Conservation (phyloP, 2,888 invertebrate genomes). For the Eubasilissa splendida region DNA sequence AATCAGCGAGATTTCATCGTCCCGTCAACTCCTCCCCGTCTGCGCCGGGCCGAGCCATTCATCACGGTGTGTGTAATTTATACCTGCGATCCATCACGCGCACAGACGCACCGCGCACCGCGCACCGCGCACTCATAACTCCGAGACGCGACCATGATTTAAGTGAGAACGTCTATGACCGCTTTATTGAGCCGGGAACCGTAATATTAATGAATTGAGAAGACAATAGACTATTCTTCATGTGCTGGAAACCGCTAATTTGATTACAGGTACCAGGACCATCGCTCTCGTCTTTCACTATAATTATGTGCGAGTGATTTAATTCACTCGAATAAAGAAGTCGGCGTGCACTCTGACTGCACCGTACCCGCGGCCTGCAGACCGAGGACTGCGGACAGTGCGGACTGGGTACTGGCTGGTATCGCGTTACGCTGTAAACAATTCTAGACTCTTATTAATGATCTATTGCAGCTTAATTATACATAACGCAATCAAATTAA, state of each 20-base stretch:
- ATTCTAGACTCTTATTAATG: conserved; percentile 22
- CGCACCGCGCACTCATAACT: conserved; percentile 45
- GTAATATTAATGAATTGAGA: conserved; percentile 41
- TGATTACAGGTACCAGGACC: conserved; percentile 21
- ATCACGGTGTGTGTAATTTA: conserved; percentile 57
- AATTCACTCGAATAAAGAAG: conserved; percentile 10
- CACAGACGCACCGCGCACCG: conserved; percentile 41
- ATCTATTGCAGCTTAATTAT: conserved; percentile 36
- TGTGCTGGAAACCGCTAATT: conserved; percentile 38
- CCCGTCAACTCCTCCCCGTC: conserved; percentile 15
- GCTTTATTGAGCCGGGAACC: conserved; percentile 45
- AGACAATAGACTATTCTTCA: conserved; percentile 47
- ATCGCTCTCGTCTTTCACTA: conserved; percentile 13
- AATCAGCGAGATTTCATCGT: conserved; percentile 43
- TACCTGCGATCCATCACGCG: conserved; percentile 55
- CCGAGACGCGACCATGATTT: conserved; percentile 47
- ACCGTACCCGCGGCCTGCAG: not conserved
- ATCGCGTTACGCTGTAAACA: conserved; percentile 24
- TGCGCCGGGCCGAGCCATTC: conserved; percentile 41
- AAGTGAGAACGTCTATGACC: conserved; percentile 56
- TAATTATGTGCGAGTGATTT: conserved; percentile 32
- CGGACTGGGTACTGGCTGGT: not conserved
- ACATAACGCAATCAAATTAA: conserved; percentile 3
- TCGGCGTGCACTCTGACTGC: not conserved
- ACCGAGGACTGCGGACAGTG: too few relatives aligned